Evolutionary conservation across 2,888 invertebrate genomes (phyloP).

Genomic region (Asteroscopus sphinx): DNA sequence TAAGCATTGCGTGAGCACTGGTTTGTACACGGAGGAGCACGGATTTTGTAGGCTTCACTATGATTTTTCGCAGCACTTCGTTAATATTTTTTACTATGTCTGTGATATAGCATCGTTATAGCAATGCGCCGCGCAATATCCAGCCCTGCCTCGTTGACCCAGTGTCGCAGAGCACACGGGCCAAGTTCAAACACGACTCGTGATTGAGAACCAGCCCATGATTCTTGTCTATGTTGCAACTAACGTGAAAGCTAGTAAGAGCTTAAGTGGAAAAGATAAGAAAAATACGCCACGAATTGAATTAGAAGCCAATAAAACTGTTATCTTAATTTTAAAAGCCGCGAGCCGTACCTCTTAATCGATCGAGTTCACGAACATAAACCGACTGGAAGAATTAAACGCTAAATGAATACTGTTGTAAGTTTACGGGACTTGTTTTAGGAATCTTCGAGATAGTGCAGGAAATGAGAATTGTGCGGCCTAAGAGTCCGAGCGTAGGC

Average conservation of each 20-base stretch:
- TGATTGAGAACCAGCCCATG: slow-evolving; percentile 61
- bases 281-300: slow-evolving; percentile 73
- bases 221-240: slow-evolving; percentile 69
- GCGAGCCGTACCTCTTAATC: slow-evolving; percentile 71
- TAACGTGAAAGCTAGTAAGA: slow-evolving; percentile 72
- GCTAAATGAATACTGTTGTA: slow-evolving; percentile 46
- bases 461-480: slow-evolving; percentile 51
- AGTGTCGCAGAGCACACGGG: slow-evolving; percentile 68
- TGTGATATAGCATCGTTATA: slow-evolving; percentile 51
- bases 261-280: slow-evolving; percentile 74
- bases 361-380: slow-evolving; percentile 73
- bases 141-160: slow-evolving; percentile 72
- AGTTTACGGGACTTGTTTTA: slow-evolving; percentile 45
- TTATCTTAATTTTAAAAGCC: slow-evolving; percentile 83
- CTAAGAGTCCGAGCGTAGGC: slow-evolving; percentile 59
- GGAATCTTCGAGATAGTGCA: slow-evolving; percentile 41
- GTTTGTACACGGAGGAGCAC: no score
- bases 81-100: no score
- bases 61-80: no score
- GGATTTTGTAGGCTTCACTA: no score
- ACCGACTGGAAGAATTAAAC: slow-evolving; percentile 61
- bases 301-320: slow-evolving; percentile 81
- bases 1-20: no score
- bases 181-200: slow-evolving; percentile 79
- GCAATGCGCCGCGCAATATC: slow-evolving; percentile 61